Evolutionary conservation across 2,888 invertebrate genomes (phyloP).

Genomic region (Linnaemya vulpina): DNA sequence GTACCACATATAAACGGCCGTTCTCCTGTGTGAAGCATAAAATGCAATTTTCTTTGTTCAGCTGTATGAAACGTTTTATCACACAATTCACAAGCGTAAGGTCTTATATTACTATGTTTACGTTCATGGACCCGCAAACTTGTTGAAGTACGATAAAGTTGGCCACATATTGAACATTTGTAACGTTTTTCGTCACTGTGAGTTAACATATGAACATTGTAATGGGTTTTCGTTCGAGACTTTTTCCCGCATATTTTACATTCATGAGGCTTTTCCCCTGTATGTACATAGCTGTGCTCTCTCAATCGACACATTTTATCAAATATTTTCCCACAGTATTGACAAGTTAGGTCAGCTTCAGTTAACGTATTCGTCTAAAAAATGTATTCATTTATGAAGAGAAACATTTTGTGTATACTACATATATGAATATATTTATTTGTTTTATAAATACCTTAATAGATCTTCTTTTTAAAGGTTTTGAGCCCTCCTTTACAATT

Average conservation of each 20-base stretch:
- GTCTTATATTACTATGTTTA: slow-evolving; percentile 81
- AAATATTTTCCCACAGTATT: slow-evolving; percentile 65
- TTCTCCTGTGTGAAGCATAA: slow-evolving; percentile 79
- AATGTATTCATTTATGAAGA: too few species aligned
- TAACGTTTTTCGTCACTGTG: slow-evolving; percentile 66
- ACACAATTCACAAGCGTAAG: slow-evolving; percentile 80
- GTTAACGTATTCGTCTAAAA: slow-evolving; percentile 55
- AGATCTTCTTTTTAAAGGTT: slow-evolving; percentile 46
- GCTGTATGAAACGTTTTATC: slow-evolving; percentile 82
- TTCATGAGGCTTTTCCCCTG: slow-evolving; percentile 66
- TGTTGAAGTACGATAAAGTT: slow-evolving; percentile 67
- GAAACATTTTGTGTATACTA: background rate
- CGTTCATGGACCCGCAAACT: slow-evolving; percentile 75
- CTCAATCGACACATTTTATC: slow-evolving; percentile 66
- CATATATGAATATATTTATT: too few species aligned
- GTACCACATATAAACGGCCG: slow-evolving; percentile 80
- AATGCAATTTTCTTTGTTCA: slow-evolving; percentile 81
- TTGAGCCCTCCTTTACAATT: slow-evolving; percentile 15
- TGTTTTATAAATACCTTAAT: slow-evolving; percentile 47
- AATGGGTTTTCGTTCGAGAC: slow-evolving; percentile 62
- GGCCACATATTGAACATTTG: slow-evolving; percentile 61
- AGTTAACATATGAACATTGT: slow-evolving; percentile 67
- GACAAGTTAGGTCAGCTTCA: slow-evolving; percentile 60
- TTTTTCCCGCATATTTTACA: slow-evolving; percentile 67
- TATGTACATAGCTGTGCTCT: slow-evolving; percentile 65